Percentiles rank a stretch among this genome's conserved stretches.
Evolutionary conservation across 1,140 invertebrate genomes (phyloP).

Genomic region (Ceratosolen fusciceps): DNA sequence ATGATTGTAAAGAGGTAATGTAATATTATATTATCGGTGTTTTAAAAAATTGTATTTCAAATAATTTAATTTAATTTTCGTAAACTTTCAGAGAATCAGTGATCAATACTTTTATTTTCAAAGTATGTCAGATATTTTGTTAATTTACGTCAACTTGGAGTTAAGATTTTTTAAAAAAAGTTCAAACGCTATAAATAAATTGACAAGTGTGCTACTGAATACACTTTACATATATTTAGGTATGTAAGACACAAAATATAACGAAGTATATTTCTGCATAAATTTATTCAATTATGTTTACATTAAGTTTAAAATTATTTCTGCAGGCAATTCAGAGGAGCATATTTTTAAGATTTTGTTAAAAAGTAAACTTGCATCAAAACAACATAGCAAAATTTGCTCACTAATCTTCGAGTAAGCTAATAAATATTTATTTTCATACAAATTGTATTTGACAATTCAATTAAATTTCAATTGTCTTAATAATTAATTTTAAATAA

Average conservation of each 20-base stretch:
- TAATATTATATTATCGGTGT: constrained; percentile 22
- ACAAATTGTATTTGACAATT: neutral
- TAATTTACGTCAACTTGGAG: constrained; percentile 62
- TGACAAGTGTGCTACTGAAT: constrained; percentile 57
- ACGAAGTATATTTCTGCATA: no score
- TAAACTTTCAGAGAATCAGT: constrained; percentile 53
- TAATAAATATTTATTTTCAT: constrained; percentile 21
- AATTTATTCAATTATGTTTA: constrained; percentile 14
- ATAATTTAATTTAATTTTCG: constrained; percentile 42
- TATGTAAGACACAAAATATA: constrained; percentile 49
- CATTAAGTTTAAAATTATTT: constrained; percentile 27
- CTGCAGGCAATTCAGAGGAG: constrained; percentile 63
- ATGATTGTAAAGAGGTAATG: constrained; percentile 61
- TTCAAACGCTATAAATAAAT: constrained; percentile 49
- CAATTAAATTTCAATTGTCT: constrained; percentile 12
- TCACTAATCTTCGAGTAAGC: constrained; percentile 60
- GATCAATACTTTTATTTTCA: constrained; percentile 61
- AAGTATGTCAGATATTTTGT: constrained; percentile 63
- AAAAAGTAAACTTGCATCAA: constrained; percentile 54
- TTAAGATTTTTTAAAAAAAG: constrained; percentile 53
- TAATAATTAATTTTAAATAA: constrained; percentile 19
- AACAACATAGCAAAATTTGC: constrained; percentile 58
- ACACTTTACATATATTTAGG: constrained; percentile 63
- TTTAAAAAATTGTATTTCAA: constrained; percentile 18
- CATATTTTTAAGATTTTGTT: constrained; percentile 64